A percentile compares a stretch with the other conserved stretches of the same genome.
phyloP scores from a whole-genome alignment of 2,113 vertebrate species.

The Falcunculus frontatus region DNA sequence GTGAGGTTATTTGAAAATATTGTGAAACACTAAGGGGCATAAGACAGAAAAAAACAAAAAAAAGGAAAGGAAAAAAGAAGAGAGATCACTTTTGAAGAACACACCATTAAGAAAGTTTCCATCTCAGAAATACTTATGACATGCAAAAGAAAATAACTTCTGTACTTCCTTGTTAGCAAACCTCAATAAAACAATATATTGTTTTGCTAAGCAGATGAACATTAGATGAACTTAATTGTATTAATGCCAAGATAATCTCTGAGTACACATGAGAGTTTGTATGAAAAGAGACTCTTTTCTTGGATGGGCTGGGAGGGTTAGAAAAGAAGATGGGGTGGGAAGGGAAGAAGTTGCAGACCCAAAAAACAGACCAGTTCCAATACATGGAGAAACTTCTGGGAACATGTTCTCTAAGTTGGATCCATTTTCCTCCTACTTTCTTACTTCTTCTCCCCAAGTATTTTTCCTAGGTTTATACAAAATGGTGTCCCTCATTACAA shows the following conservation, averaged over 20 bases:
- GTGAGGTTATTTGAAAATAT: neutral
- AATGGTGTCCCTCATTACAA: neutral
- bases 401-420: neutral
- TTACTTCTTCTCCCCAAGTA: neutral
- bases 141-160: neutral
- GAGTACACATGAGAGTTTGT: neutral
- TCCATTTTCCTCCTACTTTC: neutral
- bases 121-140: neutral
- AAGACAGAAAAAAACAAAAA: neutral
- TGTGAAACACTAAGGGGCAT: neutral
- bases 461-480: neutral
- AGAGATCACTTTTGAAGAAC: neutral
- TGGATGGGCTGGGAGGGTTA: neutral
- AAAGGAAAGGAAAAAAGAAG: neutral
- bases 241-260: neutral
- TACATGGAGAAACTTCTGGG: neutral
- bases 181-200: neutral
- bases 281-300: neutral
- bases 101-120: neutral
- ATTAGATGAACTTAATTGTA: neutral
- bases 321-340: neutral
- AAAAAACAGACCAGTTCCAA: neutral
- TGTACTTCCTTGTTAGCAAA: neutral
- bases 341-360: neutral
- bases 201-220: neutral